Percentiles rank a stretch among this genome's conserved stretches.
Conservation (phyloP, 2,113 vertebrate genomes). For the Cryptomyrus ogoouensis region DNA sequence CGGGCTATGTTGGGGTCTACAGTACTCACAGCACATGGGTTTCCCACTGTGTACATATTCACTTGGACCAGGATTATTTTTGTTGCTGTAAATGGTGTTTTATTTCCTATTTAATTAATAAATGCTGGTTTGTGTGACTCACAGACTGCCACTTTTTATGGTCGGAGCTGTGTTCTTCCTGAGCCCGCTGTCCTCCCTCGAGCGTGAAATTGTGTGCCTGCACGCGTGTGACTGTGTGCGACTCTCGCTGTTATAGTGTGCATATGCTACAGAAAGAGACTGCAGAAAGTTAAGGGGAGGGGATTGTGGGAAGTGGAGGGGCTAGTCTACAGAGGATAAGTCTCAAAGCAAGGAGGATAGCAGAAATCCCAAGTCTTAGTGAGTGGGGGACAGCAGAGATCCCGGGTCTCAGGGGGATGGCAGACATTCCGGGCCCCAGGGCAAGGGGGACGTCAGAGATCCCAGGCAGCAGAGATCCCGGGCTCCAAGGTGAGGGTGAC, state of each 20-base stretch:
- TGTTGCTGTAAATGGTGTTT: slow-evolving; percentile 58
- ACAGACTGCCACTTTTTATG: background rate
- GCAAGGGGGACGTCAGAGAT: background rate
- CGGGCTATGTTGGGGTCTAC: slow-evolving; percentile 16
- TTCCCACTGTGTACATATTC: slow-evolving; percentile 36
- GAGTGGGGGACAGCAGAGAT: background rate
- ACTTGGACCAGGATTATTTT: slow-evolving; percentile 49
- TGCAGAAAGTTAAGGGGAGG: background rate
- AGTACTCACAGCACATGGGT: slow-evolving; percentile 40
- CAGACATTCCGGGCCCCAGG: background rate
- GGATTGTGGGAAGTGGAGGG: background rate
- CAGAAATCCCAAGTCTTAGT: background rate
- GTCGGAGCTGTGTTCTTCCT: background rate
- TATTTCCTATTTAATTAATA: slow-evolving; percentile 72
- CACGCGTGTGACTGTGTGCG: background rate
- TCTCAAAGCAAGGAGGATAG: background rate
- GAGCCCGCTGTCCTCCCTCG: background rate
- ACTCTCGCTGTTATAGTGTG: background rate
- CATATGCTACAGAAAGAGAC: background rate
- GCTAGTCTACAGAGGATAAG: background rate
- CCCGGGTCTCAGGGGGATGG: background rate
- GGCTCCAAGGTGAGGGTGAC: background rate
- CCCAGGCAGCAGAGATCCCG: background rate
- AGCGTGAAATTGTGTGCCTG: background rate
- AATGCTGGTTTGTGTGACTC: slow-evolving; percentile 46